phyloP scores from a whole-genome alignment of 2,888 invertebrate species.

The Andrena chrysosceles region DNA sequence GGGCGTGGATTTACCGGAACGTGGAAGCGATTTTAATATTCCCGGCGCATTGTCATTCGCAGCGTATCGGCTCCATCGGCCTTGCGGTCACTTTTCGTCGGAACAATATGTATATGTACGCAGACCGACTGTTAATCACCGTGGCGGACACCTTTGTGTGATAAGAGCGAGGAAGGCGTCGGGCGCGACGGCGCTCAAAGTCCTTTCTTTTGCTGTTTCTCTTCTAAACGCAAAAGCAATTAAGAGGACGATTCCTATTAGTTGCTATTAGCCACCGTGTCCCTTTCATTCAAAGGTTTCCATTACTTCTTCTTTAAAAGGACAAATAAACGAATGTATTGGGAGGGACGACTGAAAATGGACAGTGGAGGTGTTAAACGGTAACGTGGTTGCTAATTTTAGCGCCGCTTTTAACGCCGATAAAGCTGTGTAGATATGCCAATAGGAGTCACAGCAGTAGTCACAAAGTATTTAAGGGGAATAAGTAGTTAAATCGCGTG shows the following conservation, averaged over 20 bases:
- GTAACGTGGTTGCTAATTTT: background rate
- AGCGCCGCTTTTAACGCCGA: background rate
- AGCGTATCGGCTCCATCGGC: conserved; percentile 54
- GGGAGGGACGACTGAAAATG: background rate
- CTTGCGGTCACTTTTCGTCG: conserved; percentile 72
- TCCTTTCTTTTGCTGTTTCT: background rate
- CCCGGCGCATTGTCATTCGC: conserved; percentile 60
- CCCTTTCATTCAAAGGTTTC: no score
- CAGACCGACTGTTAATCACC: conserved; percentile 66
- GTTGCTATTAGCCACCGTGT: conserved; percentile 18
- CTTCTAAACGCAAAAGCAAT: background rate
- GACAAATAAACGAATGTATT: background rate
- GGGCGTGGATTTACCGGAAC: conserved; percentile 32
- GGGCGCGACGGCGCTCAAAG: background rate
- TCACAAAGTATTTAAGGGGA: background rate
- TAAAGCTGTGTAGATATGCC: background rate
- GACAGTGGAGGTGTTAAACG: conserved; percentile 6
- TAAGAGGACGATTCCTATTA: background rate
- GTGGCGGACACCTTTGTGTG: conserved; percentile 18
- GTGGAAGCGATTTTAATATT: conserved; percentile 62
- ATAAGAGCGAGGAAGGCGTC: conserved; percentile 18
- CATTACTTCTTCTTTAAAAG: no score
- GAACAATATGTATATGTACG: conserved; percentile 61
- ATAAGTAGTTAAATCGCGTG: background rate
- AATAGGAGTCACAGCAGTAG: background rate